Evolutionary conservation across 2,888 invertebrate species (phyloP), one percentile per base, ranked within the genome.

Genomic region (Pseudanteris insignis): DNA sequence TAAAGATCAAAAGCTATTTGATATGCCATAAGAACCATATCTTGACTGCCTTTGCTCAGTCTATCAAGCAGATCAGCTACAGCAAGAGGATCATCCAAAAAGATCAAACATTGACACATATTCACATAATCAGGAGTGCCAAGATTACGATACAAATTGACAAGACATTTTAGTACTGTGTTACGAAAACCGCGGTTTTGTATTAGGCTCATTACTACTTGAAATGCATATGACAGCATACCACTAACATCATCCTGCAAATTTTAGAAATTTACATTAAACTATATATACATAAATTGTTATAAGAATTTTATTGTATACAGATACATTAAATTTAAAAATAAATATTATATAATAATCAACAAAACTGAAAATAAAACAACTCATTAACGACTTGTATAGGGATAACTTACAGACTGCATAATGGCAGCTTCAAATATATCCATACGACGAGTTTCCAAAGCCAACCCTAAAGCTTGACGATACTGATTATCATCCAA

Each of bases 1-100:
- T 99, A 99, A 69, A 99, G 85, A 84, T 99, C 99, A 82, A 99
- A 99, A 0, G 90, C 96, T 71, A 99, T 96, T 83, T 99, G 99
- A 81, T 96, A 99, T 0, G 96, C 96, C 94, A 98, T 97, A 28
- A 98, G 83, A 54, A 91, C 90, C 64, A 88, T 89, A 63, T 92
- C 90, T 81, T 86, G 83, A 0, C 84, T 83, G 25, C 91, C 92
- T 77, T 90, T 87, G 13, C 92, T 90, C 0, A 98, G 83, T 81
- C 91, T 92, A 74, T 96, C 95, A 4, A 98, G 83, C 60, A 97
- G 90, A 80, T 94, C 91, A 9, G 96, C 96, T 0, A 97, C 96
- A 15, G 94, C 90, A 10, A 91, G 82, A 0, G 96, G 92, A 81
- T 97, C 96, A 78, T 98, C 96, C 34, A 98, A 83, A 80, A 96